Percentiles rank a stretch among this genome's conserved stretches.
These are phyloP conservation scores for Aurelia sp. DNA, from an alignment of 30 jellyfish, hydroid and myxozoan species.

Conservation along the genomic window DNA sequence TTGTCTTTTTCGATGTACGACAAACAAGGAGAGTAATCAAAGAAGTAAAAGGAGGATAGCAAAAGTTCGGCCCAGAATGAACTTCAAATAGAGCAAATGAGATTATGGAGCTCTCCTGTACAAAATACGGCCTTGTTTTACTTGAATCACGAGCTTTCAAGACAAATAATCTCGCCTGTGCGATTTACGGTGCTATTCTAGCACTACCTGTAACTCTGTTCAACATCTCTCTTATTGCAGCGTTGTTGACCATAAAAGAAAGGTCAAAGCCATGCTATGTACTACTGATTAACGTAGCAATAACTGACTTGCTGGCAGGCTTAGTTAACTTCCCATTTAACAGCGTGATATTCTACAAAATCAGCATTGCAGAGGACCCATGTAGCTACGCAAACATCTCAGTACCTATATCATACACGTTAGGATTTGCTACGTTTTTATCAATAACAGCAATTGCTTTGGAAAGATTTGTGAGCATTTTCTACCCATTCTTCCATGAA, in stretches of 20 bases:
- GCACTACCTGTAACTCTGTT: slow-evolving; percentile 29
- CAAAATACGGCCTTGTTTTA: slow-evolving; percentile 19
- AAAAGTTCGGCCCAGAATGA: too few relatives aligned
- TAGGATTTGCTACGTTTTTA: slow-evolving; percentile 48
- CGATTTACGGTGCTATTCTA: not conserved
- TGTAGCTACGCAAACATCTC: slow-evolving; percentile 22
- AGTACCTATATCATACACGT: slow-evolving; percentile 28
- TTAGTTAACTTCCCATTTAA: slow-evolving; percentile 23
- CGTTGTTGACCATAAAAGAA: slow-evolving; percentile 17
- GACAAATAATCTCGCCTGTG: slow-evolving; percentile 11
- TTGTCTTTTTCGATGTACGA: too few relatives aligned
- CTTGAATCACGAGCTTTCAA: not conserved
- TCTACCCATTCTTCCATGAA: slow-evolving; percentile 45
- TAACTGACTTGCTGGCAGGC: slow-evolving; percentile 50
- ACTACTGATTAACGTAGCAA: slow-evolving; percentile 37
- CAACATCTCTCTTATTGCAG: slow-evolving; percentile 21
- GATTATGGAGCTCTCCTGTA: slow-evolving; percentile 1
- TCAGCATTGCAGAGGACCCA: slow-evolving; percentile 24
- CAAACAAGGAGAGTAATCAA: too few relatives aligned
- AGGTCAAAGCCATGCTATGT: slow-evolving; percentile 51
- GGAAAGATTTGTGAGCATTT: slow-evolving; percentile 48
- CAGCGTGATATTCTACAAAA: slow-evolving; percentile 13
- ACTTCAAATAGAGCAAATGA: too few relatives aligned
- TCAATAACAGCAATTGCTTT: slow-evolving; percentile 34
- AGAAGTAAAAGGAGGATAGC: too few relatives aligned